Evolutionary conservation across 2,888 invertebrate genomes (phyloP).

Genomic region (Drosophila meridionalis): DNA sequence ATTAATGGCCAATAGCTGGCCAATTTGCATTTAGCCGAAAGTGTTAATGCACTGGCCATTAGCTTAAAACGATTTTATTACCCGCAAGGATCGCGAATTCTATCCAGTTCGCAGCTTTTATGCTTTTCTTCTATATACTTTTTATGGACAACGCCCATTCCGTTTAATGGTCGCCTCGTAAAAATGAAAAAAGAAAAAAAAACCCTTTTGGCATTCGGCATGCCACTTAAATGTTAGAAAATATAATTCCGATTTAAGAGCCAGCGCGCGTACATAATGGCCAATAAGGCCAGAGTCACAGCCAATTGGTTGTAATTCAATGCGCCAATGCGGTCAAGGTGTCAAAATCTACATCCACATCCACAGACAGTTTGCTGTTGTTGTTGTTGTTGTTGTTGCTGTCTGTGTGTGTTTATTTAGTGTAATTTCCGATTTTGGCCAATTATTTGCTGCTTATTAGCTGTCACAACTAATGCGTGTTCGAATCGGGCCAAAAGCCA

Average conservation of each 20-base stretch:
- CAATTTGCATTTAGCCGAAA: slow-evolving; percentile 30
- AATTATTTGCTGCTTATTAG: slow-evolving; percentile 66
- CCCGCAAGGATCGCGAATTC: slow-evolving; percentile 40
- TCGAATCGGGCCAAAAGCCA: slow-evolving; percentile 56
- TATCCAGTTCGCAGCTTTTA: background rate
- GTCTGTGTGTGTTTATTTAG: slow-evolving; percentile 29
- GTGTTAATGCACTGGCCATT: slow-evolving; percentile 57
- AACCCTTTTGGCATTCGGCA: slow-evolving; percentile 61
- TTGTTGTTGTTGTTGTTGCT: slow-evolving; percentile 12
- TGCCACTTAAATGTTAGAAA: slow-evolving; percentile 52
- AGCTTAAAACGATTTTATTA: slow-evolving; percentile 37
- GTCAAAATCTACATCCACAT: slow-evolving; percentile 49
- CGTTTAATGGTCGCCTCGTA: slow-evolving; percentile 19
- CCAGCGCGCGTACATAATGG: slow-evolving; percentile 59
- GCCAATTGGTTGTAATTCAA: slow-evolving; percentile 58
- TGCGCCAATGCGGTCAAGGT: slow-evolving; percentile 73
- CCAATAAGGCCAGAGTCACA: slow-evolving; percentile 64
- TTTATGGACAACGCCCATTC: slow-evolving; percentile 22
- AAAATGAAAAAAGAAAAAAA: slow-evolving; percentile 11
- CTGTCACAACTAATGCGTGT: slow-evolving; percentile 57
- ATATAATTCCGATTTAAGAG: slow-evolving; percentile 54
- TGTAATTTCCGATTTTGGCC: slow-evolving; percentile 52
- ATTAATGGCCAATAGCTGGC: slow-evolving; percentile 45
- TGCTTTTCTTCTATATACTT: slow-evolving; percentile 1
- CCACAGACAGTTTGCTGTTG: slow-evolving; percentile 10